Evolutionary conservation across 2,113 vertebrate species (phyloP).

Genomic region (Panthera uncia): DNA sequence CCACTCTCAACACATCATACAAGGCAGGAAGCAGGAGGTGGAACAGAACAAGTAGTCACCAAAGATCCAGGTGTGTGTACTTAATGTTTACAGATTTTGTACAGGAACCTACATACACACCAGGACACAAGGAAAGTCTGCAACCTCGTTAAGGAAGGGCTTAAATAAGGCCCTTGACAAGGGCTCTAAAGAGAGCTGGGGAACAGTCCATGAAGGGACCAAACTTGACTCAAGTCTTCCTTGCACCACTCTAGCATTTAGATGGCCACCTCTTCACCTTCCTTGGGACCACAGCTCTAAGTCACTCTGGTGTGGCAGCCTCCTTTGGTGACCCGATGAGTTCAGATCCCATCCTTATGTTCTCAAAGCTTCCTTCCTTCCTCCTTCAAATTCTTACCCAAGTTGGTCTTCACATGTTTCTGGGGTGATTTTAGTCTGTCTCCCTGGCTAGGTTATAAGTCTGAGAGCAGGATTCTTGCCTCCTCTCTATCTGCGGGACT

Average conservation of each 20-base stretch:
- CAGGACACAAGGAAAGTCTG: too few relatives aligned
- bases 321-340: not conserved
- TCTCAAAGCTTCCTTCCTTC: not conserved
- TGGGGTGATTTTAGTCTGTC: not conserved
- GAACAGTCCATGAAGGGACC: not conserved
- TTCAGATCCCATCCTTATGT: not conserved
- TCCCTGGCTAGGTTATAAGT: not conserved
- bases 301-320: not conserved
- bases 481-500: not conserved
- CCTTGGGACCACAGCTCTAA: not conserved
- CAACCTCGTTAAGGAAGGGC: not conserved
- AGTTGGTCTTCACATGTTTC: not conserved
- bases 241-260: rapidly evolving
- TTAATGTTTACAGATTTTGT: not conserved
- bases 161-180: not conserved
- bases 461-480: not conserved
- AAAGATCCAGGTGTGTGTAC: not conserved
- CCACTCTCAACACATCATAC: not conserved
- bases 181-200: not conserved
- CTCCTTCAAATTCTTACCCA: not conserved
- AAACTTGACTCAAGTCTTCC: not conserved
- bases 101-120: not conserved
- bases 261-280: not conserved
- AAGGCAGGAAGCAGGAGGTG: not conserved
- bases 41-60: not conserved